Evolutionary conservation across 1,140 invertebrate genomes (phyloP).

Genomic region (Drosophila sulfurigaster): DNA sequence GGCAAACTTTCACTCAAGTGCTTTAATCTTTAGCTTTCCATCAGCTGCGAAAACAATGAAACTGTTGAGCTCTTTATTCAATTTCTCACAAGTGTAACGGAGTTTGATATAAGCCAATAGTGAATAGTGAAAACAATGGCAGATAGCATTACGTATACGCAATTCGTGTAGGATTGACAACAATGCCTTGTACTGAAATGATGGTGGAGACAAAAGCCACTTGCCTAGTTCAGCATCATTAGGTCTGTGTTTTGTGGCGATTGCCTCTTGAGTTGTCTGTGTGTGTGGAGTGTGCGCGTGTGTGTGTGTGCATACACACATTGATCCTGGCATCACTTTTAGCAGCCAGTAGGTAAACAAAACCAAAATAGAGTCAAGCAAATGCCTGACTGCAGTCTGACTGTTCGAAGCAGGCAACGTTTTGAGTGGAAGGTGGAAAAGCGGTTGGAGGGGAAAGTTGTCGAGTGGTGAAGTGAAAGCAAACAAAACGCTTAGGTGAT

Average conservation of each 20-base stretch:
- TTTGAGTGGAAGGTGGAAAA: neutral
- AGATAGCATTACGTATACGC: constrained; percentile 8
- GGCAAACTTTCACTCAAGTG: neutral
- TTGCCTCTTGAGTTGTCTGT: constrained; percentile 57
- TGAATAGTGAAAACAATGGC: constrained; percentile 14
- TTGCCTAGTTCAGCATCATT: constrained; percentile 75
- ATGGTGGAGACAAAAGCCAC: constrained; percentile 52
- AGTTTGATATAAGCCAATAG: constrained; percentile 17
- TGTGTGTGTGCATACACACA: neutral
- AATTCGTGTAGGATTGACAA: constrained; percentile 22
- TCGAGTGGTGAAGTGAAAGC: constrained; percentile 12
- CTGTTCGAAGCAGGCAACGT: neutral
- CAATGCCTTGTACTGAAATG: constrained; percentile 29
- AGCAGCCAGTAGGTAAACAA: constrained; percentile 37
- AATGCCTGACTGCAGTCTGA: constrained; percentile 36
- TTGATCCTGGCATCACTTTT: constrained; percentile 19
- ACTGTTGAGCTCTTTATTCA: constrained; percentile 13
- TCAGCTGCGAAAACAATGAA: constrained; percentile 18
- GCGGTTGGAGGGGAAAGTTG: neutral
- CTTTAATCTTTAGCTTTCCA: constrained; percentile 9
- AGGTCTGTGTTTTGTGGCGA: constrained; percentile 76
- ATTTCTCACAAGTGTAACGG: constrained; percentile 9
- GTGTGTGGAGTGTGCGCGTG: neutral
- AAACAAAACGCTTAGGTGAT: constrained; percentile 39
- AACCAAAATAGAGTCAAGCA: constrained; percentile 42